Percentiles rank a stretch among this genome's conserved stretches.
Evolutionary conservation across 2,797 vertebrate genomes (phyloP).

Genomic region (Borostomias antarcticus): DNA sequence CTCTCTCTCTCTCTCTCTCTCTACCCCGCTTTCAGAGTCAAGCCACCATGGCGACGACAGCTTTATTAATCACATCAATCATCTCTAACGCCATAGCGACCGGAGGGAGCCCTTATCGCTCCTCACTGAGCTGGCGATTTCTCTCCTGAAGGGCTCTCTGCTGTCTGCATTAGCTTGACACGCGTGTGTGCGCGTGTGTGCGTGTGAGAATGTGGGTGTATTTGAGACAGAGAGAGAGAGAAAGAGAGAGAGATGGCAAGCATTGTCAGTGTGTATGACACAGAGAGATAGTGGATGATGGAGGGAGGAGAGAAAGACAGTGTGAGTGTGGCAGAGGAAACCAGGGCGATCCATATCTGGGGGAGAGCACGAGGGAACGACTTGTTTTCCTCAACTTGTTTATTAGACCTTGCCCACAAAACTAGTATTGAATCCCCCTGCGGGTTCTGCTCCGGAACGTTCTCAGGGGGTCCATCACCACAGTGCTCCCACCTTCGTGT

Average conservation of each 20-base stretch:
- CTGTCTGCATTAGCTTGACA: slow-evolving; percentile 59
- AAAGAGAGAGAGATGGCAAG: not conserved
- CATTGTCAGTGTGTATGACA: not conserved
- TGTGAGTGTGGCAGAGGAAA: not conserved
- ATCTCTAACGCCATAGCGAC: slow-evolving; percentile 68
- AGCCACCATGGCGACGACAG: slow-evolving; percentile 66
- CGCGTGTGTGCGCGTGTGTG: slow-evolving; percentile 24
- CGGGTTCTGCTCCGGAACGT: not conserved
- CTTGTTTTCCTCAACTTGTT: slow-evolving; percentile 56
- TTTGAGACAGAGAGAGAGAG: not conserved
- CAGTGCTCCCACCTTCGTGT: not conserved
- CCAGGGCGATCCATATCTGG: not conserved
- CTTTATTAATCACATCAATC: slow-evolving; percentile 85
- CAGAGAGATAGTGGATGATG: not conserved
- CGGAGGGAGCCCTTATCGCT: slow-evolving; percentile 69
- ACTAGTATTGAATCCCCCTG: not conserved
- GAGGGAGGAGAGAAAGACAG: not conserved
- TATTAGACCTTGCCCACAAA: slow-evolving; percentile 37
- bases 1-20: slow-evolving; percentile 28
- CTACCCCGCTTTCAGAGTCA: slow-evolving; percentile 59
- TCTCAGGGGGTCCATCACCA: not conserved
- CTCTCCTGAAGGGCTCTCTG: slow-evolving; percentile 62
- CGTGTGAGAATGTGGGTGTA: slow-evolving; percentile 28
- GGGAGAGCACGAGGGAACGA: slow-evolving; percentile 47
- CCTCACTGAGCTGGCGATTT: slow-evolving; percentile 63